Evolutionary conservation across 2,113 vertebrate genomes (phyloP), one percentile per base, ranked within the genome.

Genomic region (Acrocephalus kingi): DNA sequence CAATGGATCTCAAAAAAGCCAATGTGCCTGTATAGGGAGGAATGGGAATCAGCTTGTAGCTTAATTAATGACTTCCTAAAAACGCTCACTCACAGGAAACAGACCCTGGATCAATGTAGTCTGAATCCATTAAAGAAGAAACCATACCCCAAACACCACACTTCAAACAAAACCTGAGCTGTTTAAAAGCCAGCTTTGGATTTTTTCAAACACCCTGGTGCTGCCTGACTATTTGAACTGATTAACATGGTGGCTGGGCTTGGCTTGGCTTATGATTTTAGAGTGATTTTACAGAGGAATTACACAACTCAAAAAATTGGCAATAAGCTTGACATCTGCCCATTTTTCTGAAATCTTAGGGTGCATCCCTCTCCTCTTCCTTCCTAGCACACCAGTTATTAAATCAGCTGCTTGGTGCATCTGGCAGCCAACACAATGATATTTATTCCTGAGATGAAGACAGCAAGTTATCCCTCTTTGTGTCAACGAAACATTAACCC

Each of bases 101-200:
- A 71, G 54, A 71, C 2, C 13, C 11, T 33, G 9, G 28, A 84
- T 39, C 64, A 79, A 55, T 0, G 0, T 1, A 43, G 15, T 37
- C 41, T 69, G 58, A 31, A 79, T 37, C 14, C 19, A 78, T 28
- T 52, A 41, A 49, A 66, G 27, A 52, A 30, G 46, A 80, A 66
- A 66, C 0, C 8, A 49, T 37, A 35, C 13, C 7, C 9, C 19
- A 77, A 66, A 1, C 12, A 56, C 7, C 11, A 41, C 43, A 71
- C 10, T 27, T n/a, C 39, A 51, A 69, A 6, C 7, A 80, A 74
- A 63, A 59, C 4, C 35, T 43, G 10, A 81, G 13, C 37, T 62
- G 30, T 30, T 68, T n/a, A 61, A 71, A 66, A 78, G 25, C 16
- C 33, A 78, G 24, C 1, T 72, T 58, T 7, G 2, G 17, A 59